Percentiles rank a stretch among this genome's conserved stretches.
Evolutionary conservation across 2,113 vertebrate species (phyloP).

Genomic region (Corythornis cristatus): DNA sequence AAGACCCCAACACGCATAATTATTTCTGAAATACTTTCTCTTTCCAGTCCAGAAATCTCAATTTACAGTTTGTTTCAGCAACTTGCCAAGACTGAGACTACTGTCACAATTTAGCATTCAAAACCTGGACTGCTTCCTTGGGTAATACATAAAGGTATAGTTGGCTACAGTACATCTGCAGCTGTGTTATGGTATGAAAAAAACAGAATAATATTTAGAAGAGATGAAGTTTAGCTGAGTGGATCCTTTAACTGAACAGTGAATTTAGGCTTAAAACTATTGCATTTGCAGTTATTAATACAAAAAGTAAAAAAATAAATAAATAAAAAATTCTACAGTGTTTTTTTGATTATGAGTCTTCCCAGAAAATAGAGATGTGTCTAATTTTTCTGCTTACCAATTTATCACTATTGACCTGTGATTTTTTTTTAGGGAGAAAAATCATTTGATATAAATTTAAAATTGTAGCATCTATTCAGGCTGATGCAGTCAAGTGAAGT

Average conservation of each 20-base stretch:
- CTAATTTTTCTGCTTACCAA: not conserved
- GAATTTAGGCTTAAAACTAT: not conserved
- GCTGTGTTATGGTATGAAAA: not conserved
- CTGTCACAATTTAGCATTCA: not conserved
- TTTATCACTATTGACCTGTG: not conserved
- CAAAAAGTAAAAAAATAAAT: conserved; percentile 68
- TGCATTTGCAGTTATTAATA: conserved; percentile 44
- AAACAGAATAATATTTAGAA: not conserved
- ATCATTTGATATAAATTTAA: conserved; percentile 23
- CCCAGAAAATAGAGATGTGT: conserved; percentile 9
- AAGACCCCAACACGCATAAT: not conserved
- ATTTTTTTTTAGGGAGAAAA: conserved; percentile 36
- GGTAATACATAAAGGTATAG: not conserved
- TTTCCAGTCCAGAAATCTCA: not conserved
- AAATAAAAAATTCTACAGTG: conserved; percentile 46
- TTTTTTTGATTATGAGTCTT: conserved; percentile 7
- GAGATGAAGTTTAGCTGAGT: not conserved
- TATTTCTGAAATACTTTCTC: not conserved
- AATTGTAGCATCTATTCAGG: conserved; percentile 45
- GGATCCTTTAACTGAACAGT: not conserved
- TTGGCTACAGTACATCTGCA: not conserved
- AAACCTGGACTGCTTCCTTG: not conserved
- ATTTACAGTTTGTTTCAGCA: not conserved
- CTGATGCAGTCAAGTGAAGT: conserved; percentile 39
- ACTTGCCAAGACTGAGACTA: not conserved